Base-by-base conservation (phyloP, 2,113 vertebrate genomes). In the Hemiprocne comata region DNA sequence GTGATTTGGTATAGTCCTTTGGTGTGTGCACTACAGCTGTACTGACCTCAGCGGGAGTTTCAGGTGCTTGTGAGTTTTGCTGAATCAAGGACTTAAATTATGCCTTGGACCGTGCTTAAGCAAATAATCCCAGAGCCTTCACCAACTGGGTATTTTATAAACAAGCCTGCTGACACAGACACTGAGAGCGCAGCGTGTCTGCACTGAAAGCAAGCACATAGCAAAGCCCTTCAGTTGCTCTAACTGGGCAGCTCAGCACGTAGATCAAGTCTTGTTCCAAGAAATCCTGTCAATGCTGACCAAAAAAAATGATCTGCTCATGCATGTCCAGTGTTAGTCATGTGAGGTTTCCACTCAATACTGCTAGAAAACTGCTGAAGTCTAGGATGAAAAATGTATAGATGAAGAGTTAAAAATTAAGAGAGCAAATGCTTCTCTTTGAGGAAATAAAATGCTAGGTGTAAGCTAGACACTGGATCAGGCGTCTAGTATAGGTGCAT, bases 311-410 rank as follows among this genome's bases (percentile, higher is more conserved):
- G 54, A 91, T 87, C 79, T 88, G 87, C 54, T 50, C 78, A 48
- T 71, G 38, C 42, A 19, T 3, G 7, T 67, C 88, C 80, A 67
- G 8, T 4, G 25, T 94, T 75, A 64, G 87, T 42, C 11, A 6
- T 6, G 31, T 72, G 34, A 51, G 48, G 33, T 13, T 18, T 64
- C 6, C 7, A 82, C 79, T 90, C 84, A 26, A 11, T 26, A 29
- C 60, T 76, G 31, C 79, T 55, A 86, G 87, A 85, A 80, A 97
- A 91, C 91, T 95, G 95, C 77, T 85, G 74, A 90, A 61, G 73
- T 44, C 87, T 9, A 13, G 38, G 50, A 65, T 82, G 70, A 91
- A 78, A 92, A 58, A 71, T 57, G 28, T 78, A 65, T 21, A 77
- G 89, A 62, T 55, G 36, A 65, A 78, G 88, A 85, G 48, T 53